Percentiles rank a stretch among this genome's conserved stretches.
These are phyloP conservation scores for Oryctolagus cuniculus DNA, from an alignment of 2,113 vertebrate species.

Conservation along the genomic window DNA sequence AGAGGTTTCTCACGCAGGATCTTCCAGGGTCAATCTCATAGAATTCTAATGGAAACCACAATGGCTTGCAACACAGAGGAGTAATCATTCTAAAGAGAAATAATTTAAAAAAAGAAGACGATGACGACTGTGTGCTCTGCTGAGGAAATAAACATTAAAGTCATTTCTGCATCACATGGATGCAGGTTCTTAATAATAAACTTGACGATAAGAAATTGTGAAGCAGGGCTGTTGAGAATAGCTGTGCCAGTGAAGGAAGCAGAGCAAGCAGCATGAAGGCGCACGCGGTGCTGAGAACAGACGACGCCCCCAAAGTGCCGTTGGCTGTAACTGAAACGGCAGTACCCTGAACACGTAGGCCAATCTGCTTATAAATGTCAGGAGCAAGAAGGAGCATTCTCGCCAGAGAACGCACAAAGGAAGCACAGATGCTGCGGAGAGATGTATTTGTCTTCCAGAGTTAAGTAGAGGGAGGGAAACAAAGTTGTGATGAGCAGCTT, in stretches of 20 bases:
- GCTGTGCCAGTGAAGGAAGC: background rate
- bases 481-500: background rate
- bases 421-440: background rate
- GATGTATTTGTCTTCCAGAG: background rate
- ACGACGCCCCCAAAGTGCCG: background rate
- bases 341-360: background rate
- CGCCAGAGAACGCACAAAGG: background rate
- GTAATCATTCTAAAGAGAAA: background rate
- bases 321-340: slow-evolving; percentile 13
- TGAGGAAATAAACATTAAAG: slow-evolving; percentile 4
- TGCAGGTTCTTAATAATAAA: slow-evolving; percentile 49
- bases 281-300: background rate
- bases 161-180: background rate
- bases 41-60: background rate
- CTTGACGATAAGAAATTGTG: background rate
- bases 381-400: slow-evolving; percentile 19
- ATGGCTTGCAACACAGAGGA: background rate
- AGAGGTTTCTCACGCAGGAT: background rate
- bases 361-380: background rate
- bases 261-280: background rate
- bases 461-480: background rate
- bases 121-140: background rate
- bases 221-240: background rate
- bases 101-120: background rate
- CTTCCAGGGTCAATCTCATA: background rate